Percentiles rank a stretch among this genome's conserved stretches.
Conservation (phyloP, 1,140 invertebrate genomes). For the Parapsyche elsis region DNA sequence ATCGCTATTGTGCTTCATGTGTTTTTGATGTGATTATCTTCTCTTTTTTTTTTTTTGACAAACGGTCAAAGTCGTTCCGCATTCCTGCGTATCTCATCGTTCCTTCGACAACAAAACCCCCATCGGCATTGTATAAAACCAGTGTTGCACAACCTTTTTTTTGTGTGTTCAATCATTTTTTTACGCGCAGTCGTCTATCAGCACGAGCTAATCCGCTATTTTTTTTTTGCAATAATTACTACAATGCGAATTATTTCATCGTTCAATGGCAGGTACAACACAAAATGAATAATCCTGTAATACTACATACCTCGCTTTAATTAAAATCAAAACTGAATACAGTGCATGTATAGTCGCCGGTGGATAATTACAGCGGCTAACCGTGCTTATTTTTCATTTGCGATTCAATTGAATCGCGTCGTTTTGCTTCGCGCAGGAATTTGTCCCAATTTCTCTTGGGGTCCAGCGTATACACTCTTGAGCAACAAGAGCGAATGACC, state of each 20-base stretch:
- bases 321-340: no score
- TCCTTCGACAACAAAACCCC: slow-evolving; percentile 42
- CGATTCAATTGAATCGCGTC: slow-evolving; percentile 5
- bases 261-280: neutral
- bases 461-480: neutral
- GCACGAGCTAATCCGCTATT: slow-evolving; percentile 1
- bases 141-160: slow-evolving; percentile 37
- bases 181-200: neutral
- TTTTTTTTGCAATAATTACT: neutral
- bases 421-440: slow-evolving; percentile 19
- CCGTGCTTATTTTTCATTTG: neutral
- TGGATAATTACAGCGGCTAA: no score
- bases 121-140: slow-evolving; percentile 14
- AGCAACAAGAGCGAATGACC: slow-evolving; percentile 14
- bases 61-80: slow-evolving; percentile 46
- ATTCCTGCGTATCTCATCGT: slow-evolving; percentile 42
- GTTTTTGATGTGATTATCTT: slow-evolving; percentile 40
- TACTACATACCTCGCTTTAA: neutral
- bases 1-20: slow-evolving; percentile 14
- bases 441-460: slow-evolving; percentile 22
- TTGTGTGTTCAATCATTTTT: neutral
- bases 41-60: slow-evolving; percentile 33
- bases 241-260: neutral
- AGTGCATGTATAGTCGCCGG: neutral
- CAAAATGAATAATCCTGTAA: neutral